Conservation (phyloP, 2,797 vertebrate species). For the Sebastes iracundus region DNA sequence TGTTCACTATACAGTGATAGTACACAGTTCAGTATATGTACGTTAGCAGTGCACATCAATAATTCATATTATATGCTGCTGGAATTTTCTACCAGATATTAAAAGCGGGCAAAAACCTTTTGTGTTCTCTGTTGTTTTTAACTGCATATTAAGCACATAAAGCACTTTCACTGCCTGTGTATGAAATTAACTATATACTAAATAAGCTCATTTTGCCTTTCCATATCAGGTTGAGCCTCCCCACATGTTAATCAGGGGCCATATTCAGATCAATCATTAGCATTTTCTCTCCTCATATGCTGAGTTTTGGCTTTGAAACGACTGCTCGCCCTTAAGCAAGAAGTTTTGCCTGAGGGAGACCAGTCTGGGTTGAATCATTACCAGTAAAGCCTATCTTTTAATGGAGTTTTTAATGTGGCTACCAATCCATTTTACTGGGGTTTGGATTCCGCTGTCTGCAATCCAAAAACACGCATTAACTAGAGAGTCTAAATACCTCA, state of each 20-base stretch:
- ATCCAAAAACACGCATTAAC: constrained; percentile 14
- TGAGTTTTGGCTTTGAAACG: neutral
- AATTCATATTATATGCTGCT: neutral
- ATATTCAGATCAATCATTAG: neutral
- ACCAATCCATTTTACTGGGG: neutral
- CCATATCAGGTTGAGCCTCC: neutral
- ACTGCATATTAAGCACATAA: neutral
- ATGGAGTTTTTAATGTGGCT: neutral
- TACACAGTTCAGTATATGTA: neutral
- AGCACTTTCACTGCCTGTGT: neutral
- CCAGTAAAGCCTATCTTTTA: constrained; percentile 14
- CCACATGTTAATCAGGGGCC: neutral
- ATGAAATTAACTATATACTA: neutral
- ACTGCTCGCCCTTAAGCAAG: neutral
- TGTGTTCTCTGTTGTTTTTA: neutral
- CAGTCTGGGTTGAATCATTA: constrained; percentile 13
- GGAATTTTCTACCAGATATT: neutral
- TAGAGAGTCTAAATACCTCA: neutral
- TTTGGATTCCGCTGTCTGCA: neutral
- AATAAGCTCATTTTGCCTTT: neutral
- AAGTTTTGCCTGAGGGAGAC: neutral
- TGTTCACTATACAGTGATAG: neutral
- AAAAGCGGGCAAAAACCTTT: neutral
- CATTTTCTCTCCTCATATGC: neutral
- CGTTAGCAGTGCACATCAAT: neutral